Evolutionary conservation across 2,888 invertebrate genomes (phyloP), one percentile per base, ranked within the genome.

Genomic region (Trichogramma evanescens): DNA sequence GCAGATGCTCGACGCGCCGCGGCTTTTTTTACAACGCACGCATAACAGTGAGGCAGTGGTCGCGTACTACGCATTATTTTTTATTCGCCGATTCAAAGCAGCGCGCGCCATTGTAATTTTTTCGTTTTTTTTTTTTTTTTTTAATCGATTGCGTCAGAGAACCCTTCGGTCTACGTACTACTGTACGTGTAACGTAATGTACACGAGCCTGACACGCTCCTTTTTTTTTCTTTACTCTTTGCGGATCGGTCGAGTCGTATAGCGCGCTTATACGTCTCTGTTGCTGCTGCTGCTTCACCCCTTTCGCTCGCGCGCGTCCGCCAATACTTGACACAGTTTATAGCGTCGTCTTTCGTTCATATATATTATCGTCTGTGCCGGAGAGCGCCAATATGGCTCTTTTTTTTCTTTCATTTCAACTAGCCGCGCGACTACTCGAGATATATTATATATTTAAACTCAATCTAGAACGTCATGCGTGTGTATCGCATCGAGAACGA

Each of bases 21-120:
- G 26, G 26, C 26, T 26, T 26, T 26, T 13, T 26, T 26, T 26
- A 26, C 26, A 26, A 3, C 26, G 26, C 26, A 26, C 26, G 26
- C 26, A 26, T 26, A 26, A 26, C 26, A 26, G 26, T 26, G 26
- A 26, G 26, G 26, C 26, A 26, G 26, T 26, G 26, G 26, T 26
- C 26, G 26, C 26, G 26, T 26, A 26, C 26, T 26, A 26, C 26
- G 3, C 3, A 26, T 26, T 26, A 26, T 26, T 26, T 26, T 26
- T 26, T 26, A 26, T 26, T 26, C 26, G 26, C 26, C 26, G 26
- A 26, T 26, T 26, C 26, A 26, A 26, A 26, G 26, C 26, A 26
- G 73, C 72, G 74, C 70, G 72, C 70, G 64, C 73, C 73, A 76
- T 76, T 77, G 76, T 76, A 70, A 77, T 76, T 77, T 26, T 26